Conservation (phyloP, 2,888 invertebrate genomes). For the Junonia oenone region DNA sequence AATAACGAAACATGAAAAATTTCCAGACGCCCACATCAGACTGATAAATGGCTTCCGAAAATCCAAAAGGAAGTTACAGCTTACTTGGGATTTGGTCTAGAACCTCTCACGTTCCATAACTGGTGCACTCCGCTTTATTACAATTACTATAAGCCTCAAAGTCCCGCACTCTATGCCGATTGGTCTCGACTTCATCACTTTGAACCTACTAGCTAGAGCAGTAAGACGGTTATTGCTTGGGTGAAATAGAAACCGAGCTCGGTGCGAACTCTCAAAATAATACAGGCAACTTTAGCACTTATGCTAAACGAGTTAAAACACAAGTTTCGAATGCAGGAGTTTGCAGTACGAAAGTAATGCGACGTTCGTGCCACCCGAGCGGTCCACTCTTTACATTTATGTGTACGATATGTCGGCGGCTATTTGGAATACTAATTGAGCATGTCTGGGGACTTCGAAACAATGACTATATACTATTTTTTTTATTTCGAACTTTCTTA, state of each 20-base stretch:
- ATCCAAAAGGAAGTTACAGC: slow-evolving; percentile 82
- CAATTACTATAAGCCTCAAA: slow-evolving; percentile 80
- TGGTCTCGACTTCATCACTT: slow-evolving; percentile 67
- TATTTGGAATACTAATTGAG: slow-evolving; percentile 79
- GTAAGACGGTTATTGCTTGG: slow-evolving; percentile 76
- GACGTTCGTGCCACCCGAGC: slow-evolving; percentile 68
- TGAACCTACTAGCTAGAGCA: slow-evolving; percentile 73
- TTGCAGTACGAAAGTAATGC: slow-evolving; percentile 48
- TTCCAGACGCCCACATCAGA: slow-evolving; percentile 79
- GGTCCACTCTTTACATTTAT: slow-evolving; percentile 79
- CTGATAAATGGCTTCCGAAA: slow-evolving; percentile 82
- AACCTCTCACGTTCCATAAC: slow-evolving; percentile 80
- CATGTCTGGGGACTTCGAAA: slow-evolving; percentile 55
- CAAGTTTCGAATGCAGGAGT: slow-evolving; percentile 45
- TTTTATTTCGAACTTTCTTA: background rate
- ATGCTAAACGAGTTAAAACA: slow-evolving; percentile 55
- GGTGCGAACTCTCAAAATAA: slow-evolving; percentile 53
- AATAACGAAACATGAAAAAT: slow-evolving; percentile 81
- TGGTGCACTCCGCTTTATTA: slow-evolving; percentile 81
- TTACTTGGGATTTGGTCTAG: slow-evolving; percentile 81
- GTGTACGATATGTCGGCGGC: slow-evolving; percentile 74
- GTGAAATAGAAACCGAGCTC: slow-evolving; percentile 73
- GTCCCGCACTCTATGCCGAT: slow-evolving; percentile 73
- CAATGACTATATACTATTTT: slow-evolving; percentile 51
- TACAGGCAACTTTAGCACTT: slow-evolving; percentile 66